Conservation (phyloP, 2,888 invertebrate species). For the Thymelicus lineola region DNA sequence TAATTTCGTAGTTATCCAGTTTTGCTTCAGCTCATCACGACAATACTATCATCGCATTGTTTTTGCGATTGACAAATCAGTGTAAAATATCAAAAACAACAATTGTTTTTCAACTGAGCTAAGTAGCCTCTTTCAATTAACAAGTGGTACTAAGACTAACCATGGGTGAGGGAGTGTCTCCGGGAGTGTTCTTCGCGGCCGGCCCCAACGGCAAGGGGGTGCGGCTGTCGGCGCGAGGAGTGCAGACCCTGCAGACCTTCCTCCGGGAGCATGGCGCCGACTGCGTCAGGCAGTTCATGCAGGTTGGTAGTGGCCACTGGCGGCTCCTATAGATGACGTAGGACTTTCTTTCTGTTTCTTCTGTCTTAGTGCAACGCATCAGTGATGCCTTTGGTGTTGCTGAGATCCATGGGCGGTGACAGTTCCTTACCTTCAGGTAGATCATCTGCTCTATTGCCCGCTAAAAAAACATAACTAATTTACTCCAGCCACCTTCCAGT, state of each 20-base stretch:
- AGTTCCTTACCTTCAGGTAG: too few relatives aligned
- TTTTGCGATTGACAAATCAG: too few relatives aligned
- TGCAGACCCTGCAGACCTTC: conserved; percentile 86
- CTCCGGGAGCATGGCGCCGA: conserved; percentile 87
- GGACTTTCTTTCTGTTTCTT: too few relatives aligned
- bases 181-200: conserved; percentile 67
- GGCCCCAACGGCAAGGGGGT: conserved; percentile 84
- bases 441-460: too few relatives aligned
- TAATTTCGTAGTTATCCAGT: too few relatives aligned
- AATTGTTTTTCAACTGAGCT: not conserved
- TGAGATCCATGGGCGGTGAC: too few relatives aligned
- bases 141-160: not conserved
- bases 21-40: not conserved
- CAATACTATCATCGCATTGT: not conserved
- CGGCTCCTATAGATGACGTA: not conserved
- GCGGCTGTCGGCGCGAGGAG: conserved; percentile 84
- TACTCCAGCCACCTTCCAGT: too few relatives aligned
- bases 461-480: too few relatives aligned
- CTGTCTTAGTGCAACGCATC: too few relatives aligned
- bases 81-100: too few relatives aligned
- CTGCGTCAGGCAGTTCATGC: conserved; percentile 87
- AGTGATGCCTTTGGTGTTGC: too few relatives aligned
- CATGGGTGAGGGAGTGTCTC: conserved; percentile 67
- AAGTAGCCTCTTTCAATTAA: not conserved
- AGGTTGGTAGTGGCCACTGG: conserved; percentile 69